These are phyloP conservation scores for Myotis vivesi DNA, from an alignment of 2,797 vertebrate species.

Conservation along the genomic window DNA sequence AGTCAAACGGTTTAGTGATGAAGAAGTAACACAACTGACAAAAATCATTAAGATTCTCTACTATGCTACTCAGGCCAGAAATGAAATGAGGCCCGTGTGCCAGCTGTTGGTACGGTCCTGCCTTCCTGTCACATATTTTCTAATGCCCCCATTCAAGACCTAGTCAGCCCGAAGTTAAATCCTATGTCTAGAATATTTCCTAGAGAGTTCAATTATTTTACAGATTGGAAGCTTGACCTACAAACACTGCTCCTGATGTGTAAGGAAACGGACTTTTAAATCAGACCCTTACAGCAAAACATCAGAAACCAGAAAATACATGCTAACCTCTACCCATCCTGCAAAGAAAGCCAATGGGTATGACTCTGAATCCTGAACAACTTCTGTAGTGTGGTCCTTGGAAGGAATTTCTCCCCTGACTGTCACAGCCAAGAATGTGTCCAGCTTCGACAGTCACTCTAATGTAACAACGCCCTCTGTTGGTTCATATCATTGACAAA, in stretches of 20 bases:
- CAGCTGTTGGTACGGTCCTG: neutral
- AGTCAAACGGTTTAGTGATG: neutral
- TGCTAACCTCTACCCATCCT: neutral
- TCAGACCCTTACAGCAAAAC: constrained; percentile 55
- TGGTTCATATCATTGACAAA: neutral
- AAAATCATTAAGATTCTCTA: neutral
- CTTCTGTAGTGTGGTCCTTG: neutral
- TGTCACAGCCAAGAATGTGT: neutral
- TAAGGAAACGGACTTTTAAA: constrained; percentile 57
- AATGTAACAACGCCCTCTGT: neutral
- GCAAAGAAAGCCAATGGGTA: neutral
- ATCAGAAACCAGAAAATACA: constrained; percentile 39
- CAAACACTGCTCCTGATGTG: constrained; percentile 22
- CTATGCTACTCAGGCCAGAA: neutral
- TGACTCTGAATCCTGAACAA: neutral
- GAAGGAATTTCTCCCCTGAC: neutral
- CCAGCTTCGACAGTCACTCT: neutral
- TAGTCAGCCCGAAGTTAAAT: neutral
- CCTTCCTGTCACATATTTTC: neutral
- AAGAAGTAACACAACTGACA: neutral
- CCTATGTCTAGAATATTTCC: neutral
- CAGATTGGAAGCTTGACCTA: constrained; percentile 25
- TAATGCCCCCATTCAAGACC: neutral
- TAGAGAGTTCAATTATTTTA: constrained; percentile 19
- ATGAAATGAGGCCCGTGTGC: neutral